phyloP scores from a whole-genome alignment of 2,797 vertebrate species.

The Anguilla obscura region DNA sequence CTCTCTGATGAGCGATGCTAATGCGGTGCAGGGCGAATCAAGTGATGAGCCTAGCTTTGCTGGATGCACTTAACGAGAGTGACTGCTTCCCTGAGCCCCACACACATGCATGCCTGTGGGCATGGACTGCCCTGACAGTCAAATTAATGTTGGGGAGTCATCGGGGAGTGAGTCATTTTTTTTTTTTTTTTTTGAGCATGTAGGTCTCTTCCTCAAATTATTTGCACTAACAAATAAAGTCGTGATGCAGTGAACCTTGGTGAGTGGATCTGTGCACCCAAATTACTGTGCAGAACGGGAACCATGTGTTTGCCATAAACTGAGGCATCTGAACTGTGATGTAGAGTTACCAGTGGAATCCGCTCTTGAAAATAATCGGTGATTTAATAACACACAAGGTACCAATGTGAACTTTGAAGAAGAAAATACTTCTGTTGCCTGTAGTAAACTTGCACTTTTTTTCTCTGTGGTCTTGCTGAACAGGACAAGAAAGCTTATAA shows the following conservation, averaged over 20 bases:
- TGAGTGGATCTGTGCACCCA: conserved; percentile 58
- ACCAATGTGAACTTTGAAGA: conserved; percentile 45
- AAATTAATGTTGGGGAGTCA: neutral
- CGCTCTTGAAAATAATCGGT: conserved; percentile 25
- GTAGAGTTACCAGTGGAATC: conserved; percentile 57
- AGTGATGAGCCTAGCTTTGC: neutral
- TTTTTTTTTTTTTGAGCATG: neutral
- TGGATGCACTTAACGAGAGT: neutral
- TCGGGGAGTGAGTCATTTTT: conserved; percentile 26
- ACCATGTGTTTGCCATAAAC: conserved; percentile 62
- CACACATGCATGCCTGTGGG: conserved; percentile 4
- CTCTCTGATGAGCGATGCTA: neutral
- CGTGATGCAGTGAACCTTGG: conserved; percentile 51
- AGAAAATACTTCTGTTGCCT: conserved; percentile 44
- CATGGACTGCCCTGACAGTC: conserved; percentile 12
- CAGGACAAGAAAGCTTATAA: conserved; percentile 36
- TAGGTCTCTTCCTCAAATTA: conserved; percentile 37
- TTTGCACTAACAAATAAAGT: conserved; percentile 52
- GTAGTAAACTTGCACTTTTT: conserved; percentile 43
- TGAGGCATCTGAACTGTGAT: conserved; percentile 61
- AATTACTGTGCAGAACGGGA: conserved; percentile 57
- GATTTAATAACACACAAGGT: conserved; percentile 55
- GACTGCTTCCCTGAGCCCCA: neutral
- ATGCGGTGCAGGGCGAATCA: neutral
- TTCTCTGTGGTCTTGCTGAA: conserved; percentile 37